Percentiles rank a stretch among this genome's conserved stretches.
phyloP scores from a whole-genome alignment of 2,797 vertebrate species.

The Scolopax bukidnonensis region DNA sequence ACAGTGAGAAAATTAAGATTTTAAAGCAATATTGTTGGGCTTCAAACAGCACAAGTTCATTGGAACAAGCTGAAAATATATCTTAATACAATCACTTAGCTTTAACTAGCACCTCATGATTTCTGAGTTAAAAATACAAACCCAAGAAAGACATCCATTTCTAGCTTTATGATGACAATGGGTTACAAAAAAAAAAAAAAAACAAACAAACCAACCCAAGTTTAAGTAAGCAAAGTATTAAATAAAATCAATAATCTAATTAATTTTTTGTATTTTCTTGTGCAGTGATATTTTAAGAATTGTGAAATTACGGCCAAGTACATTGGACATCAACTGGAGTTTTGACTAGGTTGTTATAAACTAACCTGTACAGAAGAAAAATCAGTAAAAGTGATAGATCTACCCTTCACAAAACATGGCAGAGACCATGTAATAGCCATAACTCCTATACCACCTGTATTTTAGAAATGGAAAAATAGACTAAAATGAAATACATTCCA shows the following conservation, averaged over 20 bases:
- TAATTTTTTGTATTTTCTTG: neutral
- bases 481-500: neutral
- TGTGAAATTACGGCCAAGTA: neutral
- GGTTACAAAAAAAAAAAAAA: neutral
- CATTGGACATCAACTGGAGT: neutral
- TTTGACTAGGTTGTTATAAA: slow-evolving; percentile 5
- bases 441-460: neutral
- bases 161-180: neutral
- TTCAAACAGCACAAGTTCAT: neutral
- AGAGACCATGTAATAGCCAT: neutral
- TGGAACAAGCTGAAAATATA: neutral
- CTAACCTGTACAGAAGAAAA: neutral
- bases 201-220: neutral
- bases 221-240: neutral
- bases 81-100: neutral
- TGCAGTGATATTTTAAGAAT: neutral
- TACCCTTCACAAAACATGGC: neutral
- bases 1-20: slow-evolving; percentile 9
- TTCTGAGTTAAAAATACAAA: neutral
- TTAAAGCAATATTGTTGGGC: neutral
- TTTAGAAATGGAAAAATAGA: neutral
- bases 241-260: neutral
- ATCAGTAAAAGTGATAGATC: neutral
- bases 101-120: neutral
- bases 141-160: neutral